Base-by-base conservation (phyloP, 2,888 invertebrate genomes). In the Criorhina ranunculi region DNA sequence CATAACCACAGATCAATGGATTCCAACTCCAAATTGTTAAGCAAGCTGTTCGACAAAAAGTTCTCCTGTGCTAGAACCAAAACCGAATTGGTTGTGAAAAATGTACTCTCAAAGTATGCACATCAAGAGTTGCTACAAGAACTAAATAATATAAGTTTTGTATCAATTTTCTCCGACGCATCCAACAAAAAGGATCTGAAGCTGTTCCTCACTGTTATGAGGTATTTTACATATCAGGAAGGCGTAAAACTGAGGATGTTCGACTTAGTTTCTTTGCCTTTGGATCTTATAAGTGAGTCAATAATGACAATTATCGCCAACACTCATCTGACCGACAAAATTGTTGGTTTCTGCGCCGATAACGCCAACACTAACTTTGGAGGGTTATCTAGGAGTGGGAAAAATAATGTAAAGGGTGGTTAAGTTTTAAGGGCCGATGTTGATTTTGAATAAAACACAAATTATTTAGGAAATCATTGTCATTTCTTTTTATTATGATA, bases 81-180 rank as follows among this genome's bases (percentile, higher is more conserved):
- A 57, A 40, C 53, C 24, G 51, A 62, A 42, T 49, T 53, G 8
- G 51, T 72, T 31, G 31, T 62, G 15, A 12, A 59, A 33, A 72
- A 72, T 60, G 37, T 49, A 24, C 46, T 62, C 46, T 15, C 31
- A 42, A 42, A 42, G 33, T 62, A 49, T 35, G 64, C 64, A 19
- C 37, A 49, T 49, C 19, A 46, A 64, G 49, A 49, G 49, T 64
- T 64, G 24, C 49, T 82, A 46, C 64, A 53, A 59, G 76, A 86
- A 29, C 62, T 89, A 44, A 31, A 66, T 46, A 67, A 88, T 37
- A 66, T 86, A 37, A 42, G 70, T 29, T 67, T 55, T 67, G 12
- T 55, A 53, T 29, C 53, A 31, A 55, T 67, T 37, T 62, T 51
- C 12, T 33, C 75, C 17, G 59, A 75, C 29, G 72, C 60, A 33